Evolutionary conservation across 2,797 vertebrate genomes (phyloP), one percentile per base, ranked within the genome.

Genomic region (Etheostoma nigrum): DNA sequence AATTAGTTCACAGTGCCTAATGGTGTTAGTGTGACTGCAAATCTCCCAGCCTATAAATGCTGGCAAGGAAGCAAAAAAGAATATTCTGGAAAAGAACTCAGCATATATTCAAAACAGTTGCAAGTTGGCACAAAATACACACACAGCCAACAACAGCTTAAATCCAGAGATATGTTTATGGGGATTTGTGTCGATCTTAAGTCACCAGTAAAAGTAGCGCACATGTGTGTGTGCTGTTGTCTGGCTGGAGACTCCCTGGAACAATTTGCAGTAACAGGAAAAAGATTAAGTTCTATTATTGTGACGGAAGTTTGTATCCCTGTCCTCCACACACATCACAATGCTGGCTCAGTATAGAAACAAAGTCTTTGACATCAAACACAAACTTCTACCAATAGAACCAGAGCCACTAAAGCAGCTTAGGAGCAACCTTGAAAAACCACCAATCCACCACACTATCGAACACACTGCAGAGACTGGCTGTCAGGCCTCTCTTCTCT

Each of bases 251-350:
- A 68, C 74, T 82, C 52, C 19, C 25, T 79, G 81, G 72, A 86
- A 90, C 88, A 91, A 88, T 82, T 83, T 75, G 67, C 80, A 86
- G 84, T 72, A 76, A 84, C 88, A 91, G 87, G 89, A 91, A 91
- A 81, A 84, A 72, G 79, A 86, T 78, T 69, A 86, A 51, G 74
- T 74, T 83, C 86, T 86, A 81, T 86, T 91, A 70, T 89, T 83
- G 83, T 82, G 84, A 58, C 61, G 89, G 90, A 91, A 86, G 87
- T 89, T 78, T 84, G 80, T 73, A 48, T 83, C 84, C 84, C 58
- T 68, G 23, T 76, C 83, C 68, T 61, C 74, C 76, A n/a, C 84
- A 61, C 67, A 27, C 73, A 74, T 57, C 74, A 91, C 91, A 90
- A 87, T 90, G 85, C 66, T 82, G 79, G 79, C 76, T 81, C 68